Conservation (phyloP, 2,113 vertebrate genomes). For the Pelmatolapia mariae region DNA sequence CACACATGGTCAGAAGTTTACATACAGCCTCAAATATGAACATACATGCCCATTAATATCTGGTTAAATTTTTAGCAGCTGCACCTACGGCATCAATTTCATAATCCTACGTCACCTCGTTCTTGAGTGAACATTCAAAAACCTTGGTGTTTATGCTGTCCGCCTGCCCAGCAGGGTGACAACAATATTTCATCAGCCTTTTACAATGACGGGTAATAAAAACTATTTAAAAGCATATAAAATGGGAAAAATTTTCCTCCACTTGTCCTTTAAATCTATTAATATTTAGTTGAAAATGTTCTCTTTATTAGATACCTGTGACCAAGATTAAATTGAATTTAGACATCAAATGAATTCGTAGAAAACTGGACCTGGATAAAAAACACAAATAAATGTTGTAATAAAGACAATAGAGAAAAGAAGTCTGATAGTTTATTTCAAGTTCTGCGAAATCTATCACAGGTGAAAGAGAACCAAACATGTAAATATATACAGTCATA, state of each 20-base stretch:
- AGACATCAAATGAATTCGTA: accelerated
- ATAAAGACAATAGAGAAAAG: not conserved
- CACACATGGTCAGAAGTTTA: not conserved
- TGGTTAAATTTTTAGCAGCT: not conserved
- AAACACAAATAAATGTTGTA: not conserved
- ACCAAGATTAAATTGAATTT: not conserved
- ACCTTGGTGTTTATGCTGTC: not conserved
- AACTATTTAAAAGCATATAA: not conserved
- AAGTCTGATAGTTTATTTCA: conserved; percentile 70
- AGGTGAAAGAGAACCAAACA: conserved; percentile 83
- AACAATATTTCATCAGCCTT: not conserved
- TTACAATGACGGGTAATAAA: not conserved
- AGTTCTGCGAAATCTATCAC: conserved; percentile 89
- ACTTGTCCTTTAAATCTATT: not conserved
- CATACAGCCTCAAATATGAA: not conserved
- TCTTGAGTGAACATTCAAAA: not conserved
- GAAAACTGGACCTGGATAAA: not conserved
- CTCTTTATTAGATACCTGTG: not conserved
- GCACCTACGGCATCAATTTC: not conserved
- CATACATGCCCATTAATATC: not conserved
- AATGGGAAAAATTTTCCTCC: not conserved
- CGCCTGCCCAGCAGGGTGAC: not conserved
- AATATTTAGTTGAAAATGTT: not conserved
- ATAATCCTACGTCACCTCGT: not conserved
- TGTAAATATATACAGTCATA: conserved; percentile 86